phyloP scores from a whole-genome alignment of 2,797 vertebrate genomes.

The Salmo trutta region DNA sequence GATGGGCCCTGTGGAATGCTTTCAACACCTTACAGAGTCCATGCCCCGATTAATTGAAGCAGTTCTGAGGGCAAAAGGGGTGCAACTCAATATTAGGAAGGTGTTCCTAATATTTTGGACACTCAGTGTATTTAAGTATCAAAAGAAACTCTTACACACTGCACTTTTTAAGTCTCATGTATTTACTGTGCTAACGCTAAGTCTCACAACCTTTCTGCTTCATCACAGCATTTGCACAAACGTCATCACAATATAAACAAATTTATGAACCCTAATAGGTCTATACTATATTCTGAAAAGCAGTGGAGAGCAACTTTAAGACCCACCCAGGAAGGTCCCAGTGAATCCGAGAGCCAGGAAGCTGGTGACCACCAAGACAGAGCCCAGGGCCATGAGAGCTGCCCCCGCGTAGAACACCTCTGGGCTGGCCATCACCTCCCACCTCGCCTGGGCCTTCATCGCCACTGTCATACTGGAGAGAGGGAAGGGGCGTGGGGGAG shows the following conservation, averaged over 20 bases:
- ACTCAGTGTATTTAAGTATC: too few relatives aligned
- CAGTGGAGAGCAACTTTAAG: neutral
- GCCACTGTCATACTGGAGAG: constrained; percentile 83
- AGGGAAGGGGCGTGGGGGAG: constrained; percentile 25
- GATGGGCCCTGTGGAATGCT: too few relatives aligned
- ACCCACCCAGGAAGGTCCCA: constrained; percentile 92
- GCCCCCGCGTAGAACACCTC: constrained; percentile 75
- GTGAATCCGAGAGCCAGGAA: constrained; percentile 91
- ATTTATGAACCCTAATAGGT: neutral
- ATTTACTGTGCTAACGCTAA: neutral
- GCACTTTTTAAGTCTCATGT: neutral
- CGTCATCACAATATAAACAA: neutral
- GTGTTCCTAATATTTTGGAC: too few relatives aligned
- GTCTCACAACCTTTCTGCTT: too few relatives aligned
- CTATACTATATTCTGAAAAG: neutral
- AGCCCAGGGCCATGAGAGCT: constrained; percentile 73
- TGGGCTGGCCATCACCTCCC: constrained; percentile 74
- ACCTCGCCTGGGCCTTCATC: constrained; percentile 83
- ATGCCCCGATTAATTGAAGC: too few relatives aligned
- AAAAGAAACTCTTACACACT: too few relatives aligned
- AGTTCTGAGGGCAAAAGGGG: too few relatives aligned
- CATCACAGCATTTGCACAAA: too few relatives aligned
- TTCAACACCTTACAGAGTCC: too few relatives aligned
- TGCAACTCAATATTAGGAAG: too few relatives aligned
- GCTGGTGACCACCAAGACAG: constrained; percentile 85